Evolutionary conservation across 2,888 invertebrate genomes (phyloP), one percentile per base, ranked within the genome.

Genomic region (Masnerella sp.): DNA sequence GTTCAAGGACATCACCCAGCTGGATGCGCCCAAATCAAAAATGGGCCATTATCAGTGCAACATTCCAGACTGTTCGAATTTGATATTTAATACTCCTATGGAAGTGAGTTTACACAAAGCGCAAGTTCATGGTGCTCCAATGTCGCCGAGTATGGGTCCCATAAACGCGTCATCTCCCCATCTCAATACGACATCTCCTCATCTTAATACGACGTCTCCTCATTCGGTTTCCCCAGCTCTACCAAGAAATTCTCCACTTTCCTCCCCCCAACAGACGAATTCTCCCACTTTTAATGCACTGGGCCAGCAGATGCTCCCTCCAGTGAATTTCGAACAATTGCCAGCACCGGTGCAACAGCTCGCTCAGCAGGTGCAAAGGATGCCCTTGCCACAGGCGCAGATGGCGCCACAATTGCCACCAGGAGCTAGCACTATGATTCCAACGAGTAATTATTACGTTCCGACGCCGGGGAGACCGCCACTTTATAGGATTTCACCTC

Each of bases 11-110:
- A 85, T 89, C 38, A 86, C 89, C 0, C 85, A 90, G 22, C 79
- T 91, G 30, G 90, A 91, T 34, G 89, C 90, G 7, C 91, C 91
- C 75, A 88, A 84, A 77, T 88, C 89, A 49, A 87, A 88, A 78
- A 89, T 89, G 3, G 91, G 91, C 0, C 91, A 91, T 81, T 90
- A 90, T 59, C 90, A 89, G 69, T 88, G 88, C 76, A 85, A 82
- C 69, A 78, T 85, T 7, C 81, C 87, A 0, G 88, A 88, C 40
- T 88, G 88, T 62, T 78, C 78, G 1, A 80, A 75, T 49, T 75
- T 84, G 11, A 78, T 87, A 7, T 88, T 88, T 40, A 79, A 80
- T 9, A 82, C 83, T 0, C 74, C 78, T 0, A 49, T 80, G 40
- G 86, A 87, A 65, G 77, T 87, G 1, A 77, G 83, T 1, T 65